These are phyloP conservation scores for Glossophaga mutica DNA, from an alignment of 2,797 vertebrate species.

Conservation along the genomic window DNA sequence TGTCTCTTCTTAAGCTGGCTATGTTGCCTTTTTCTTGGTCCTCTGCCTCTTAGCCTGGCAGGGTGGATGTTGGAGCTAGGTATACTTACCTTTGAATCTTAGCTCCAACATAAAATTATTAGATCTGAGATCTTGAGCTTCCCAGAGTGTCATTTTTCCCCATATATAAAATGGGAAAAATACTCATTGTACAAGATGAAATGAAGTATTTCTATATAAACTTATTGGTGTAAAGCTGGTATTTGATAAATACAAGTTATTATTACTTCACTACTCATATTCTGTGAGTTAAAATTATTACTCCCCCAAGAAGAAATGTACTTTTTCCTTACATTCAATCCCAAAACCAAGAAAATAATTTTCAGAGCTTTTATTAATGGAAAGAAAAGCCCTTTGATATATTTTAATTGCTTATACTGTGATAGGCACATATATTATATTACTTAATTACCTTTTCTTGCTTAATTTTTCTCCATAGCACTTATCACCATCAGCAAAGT, in stretches of 20 bases:
- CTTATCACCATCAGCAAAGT: not conserved
- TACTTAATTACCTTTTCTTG: conserved; percentile 13
- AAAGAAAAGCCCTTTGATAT: not conserved
- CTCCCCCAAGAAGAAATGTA: not conserved
- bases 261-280: conserved; percentile 22
- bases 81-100: not conserved
- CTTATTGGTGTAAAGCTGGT: not conserved
- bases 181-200: conserved; percentile 13
- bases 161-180: not conserved
- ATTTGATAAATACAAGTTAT: conserved; percentile 37
- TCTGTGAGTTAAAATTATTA: conserved; percentile 31
- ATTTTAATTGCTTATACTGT: conserved; percentile 20
- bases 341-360: not conserved
- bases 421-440: not conserved
- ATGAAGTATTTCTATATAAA: conserved; percentile 5
- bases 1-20: not conserved
- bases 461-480: not conserved
- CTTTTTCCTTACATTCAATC: not conserved
- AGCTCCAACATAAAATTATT: not conserved
- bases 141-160: not conserved
- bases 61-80: not conserved
- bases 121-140: not conserved
- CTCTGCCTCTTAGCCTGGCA: not conserved
- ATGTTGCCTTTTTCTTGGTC: not conserved
- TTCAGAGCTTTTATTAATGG: conserved; percentile 16